Evolutionary conservation across 2,113 vertebrate species (phyloP).

Genomic region (Thalassoma bifasciatum): DNA sequence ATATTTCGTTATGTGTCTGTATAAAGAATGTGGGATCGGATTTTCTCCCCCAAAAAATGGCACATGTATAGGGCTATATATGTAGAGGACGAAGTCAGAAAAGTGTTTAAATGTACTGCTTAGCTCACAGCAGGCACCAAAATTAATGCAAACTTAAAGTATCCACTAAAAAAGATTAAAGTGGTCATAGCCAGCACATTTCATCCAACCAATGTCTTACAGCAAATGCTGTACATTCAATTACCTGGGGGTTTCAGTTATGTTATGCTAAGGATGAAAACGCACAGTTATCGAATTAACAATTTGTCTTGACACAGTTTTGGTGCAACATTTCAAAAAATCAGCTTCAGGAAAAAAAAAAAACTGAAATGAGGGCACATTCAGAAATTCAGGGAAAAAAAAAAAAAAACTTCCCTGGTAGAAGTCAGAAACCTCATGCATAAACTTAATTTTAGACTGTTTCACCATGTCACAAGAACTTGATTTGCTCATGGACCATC

Average conservation of each 20-base stretch:
- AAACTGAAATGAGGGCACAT: too few relatives aligned
- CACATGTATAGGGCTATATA: too few relatives aligned
- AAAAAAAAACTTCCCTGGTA: not conserved
- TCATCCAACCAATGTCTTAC: not conserved
- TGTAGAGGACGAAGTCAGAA: too few relatives aligned
- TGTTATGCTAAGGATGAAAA: not conserved
- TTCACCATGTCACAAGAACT: conserved; percentile 3
- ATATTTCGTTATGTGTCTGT: too few relatives aligned
- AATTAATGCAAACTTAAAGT: too few relatives aligned
- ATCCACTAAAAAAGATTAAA: too few relatives aligned
- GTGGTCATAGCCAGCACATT: too few relatives aligned
- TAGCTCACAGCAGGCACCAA: too few relatives aligned
- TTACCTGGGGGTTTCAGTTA: not conserved
- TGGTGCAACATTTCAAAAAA: not conserved
- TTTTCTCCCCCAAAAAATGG: too few relatives aligned
- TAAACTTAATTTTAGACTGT: conserved; percentile 8
- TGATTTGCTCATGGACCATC: conserved; percentile 7
- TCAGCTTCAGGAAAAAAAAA: not conserved
- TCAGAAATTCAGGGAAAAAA: not conserved
- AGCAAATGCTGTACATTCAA: not conserved
- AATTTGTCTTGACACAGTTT: not conserved
- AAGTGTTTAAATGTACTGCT: too few relatives aligned
- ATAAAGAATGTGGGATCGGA: too few relatives aligned
- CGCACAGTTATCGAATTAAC: not conserved
- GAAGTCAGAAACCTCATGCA: not conserved